Base-by-base conservation (phyloP, 2,113 vertebrate genomes). In the Ceyx cyanopectus region DNA sequence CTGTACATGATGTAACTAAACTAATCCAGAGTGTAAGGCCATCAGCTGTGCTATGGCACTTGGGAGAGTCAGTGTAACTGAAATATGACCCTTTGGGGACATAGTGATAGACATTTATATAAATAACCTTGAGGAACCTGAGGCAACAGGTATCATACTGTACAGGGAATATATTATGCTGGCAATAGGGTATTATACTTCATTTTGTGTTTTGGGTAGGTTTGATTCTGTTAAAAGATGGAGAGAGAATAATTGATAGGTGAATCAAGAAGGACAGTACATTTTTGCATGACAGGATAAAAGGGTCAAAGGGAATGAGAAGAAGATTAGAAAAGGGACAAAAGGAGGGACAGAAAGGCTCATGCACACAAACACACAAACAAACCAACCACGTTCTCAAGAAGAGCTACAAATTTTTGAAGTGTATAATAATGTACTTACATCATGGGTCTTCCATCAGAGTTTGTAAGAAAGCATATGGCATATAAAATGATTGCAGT, bases 391-490 rank as follows among this genome's bases (percentile, higher is more conserved):
- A 11, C 3, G 0, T 67, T 82, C 46, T 74, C 41, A 73, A 37
- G 9, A 79, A 46, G 29, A 81, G 41, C 40, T 76, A n/a, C 68
- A 84, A 27, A 76, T 50, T 72, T 74, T n/a, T 23, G 21, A 85
- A 79, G 21, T 13, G 8, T 57, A 29, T 72, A 13, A 72, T 7
- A 54, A 53, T 29, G 21, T 84, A 98, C 97, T 98, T 98, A 99
- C 99, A 96, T 98, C 85, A 98, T 65, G 80, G 98, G 96, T 91
- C 97, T 98, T 75, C 98, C 98, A 70, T 98, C 97, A 37, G 94
- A 97, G 80, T 93, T 95, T 58, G 98, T 94, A n/a, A 97, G 95
- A 89, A 98, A 97, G 57, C 97, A 97, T 63, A 98, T 46, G 84
- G 94, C 97, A 89, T 94, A 96, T 51, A 99, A 92, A 94, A 98